Evolutionary conservation across 1,140 invertebrate species (phyloP).

Genomic region (Amphibalanus amphitrite): DNA sequence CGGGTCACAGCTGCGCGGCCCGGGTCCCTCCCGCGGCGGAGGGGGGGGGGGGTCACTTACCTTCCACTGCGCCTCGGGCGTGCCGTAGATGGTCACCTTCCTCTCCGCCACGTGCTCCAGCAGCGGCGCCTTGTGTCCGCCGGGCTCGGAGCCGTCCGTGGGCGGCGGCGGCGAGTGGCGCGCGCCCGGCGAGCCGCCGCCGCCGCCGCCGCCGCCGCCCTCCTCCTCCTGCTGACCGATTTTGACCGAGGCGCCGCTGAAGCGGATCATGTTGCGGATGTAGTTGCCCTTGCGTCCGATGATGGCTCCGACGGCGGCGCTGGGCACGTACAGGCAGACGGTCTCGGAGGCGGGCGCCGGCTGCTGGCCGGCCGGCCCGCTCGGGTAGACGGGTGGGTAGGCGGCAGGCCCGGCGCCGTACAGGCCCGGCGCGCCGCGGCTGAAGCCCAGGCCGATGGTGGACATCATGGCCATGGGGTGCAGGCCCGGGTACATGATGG

Average conservation of each 20-base stretch:
- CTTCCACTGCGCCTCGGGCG: conserved; percentile 90
- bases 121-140: conserved; percentile 19
- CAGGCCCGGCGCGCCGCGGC: conserved; percentile 33
- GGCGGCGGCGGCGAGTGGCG: neutral
- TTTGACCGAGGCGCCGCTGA: conserved; percentile 86
- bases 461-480: conserved; percentile 94
- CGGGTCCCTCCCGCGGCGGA: too few species aligned
- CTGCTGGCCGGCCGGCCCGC: conserved; percentile 29
- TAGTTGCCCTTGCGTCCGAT: conserved; percentile 93
- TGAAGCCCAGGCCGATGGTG: conserved; percentile 54
- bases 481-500: conserved; percentile 34
- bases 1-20: too few species aligned
- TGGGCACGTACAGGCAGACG: conserved; percentile 87
- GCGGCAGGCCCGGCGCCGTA: conserved; percentile 22
- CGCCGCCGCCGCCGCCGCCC: conserved; percentile 65
- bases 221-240: conserved; percentile 71
- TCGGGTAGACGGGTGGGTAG: conserved; percentile 36
- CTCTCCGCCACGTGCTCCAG: conserved; percentile 48
- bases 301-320: conserved; percentile 88
- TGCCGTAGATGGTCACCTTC: conserved; percentile 81
- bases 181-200: conserved; percentile 69
- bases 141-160: conserved; percentile 9
- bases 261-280: conserved; percentile 90
- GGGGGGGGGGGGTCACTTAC: too few species aligned
- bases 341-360: conserved; percentile 39